Evolutionary conservation across 2,797 vertebrate genomes (phyloP).

Genomic region (Gobio occitaniae): DNA sequence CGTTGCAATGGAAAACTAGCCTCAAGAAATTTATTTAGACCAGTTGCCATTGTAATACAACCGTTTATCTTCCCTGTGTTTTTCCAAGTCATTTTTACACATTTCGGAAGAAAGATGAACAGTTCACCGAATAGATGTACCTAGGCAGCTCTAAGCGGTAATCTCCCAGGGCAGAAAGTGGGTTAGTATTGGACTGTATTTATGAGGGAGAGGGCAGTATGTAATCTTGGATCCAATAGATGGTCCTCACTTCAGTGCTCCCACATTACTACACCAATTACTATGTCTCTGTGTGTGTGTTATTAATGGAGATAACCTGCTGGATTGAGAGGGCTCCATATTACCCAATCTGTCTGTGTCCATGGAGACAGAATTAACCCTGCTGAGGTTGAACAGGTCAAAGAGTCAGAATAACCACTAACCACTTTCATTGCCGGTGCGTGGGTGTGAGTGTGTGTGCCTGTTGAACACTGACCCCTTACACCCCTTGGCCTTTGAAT

Average conservation of each 20-base stretch:
- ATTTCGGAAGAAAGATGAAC: constrained; percentile 66
- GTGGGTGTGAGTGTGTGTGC: constrained; percentile 24
- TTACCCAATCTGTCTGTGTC: constrained; percentile 77
- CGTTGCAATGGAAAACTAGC: constrained; percentile 18
- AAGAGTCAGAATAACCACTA: constrained; percentile 70
- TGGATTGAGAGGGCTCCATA: constrained; percentile 70
- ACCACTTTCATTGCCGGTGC: constrained; percentile 58
- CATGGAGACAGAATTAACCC: constrained; percentile 69
- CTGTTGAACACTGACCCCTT: constrained; percentile 45
- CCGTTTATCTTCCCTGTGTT: constrained; percentile 51
- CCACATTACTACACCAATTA: constrained; percentile 78
- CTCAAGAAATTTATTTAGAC: constrained; percentile 22
- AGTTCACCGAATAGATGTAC: constrained; percentile 62
- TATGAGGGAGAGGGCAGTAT: constrained; percentile 74
- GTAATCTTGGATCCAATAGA: constrained; percentile 77
- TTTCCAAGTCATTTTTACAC: constrained; percentile 63
- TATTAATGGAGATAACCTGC: constrained; percentile 83
- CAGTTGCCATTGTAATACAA: constrained; percentile 31
- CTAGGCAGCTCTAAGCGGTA: constrained; percentile 75
- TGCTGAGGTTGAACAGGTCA: constrained; percentile 62
- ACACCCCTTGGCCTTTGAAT: constrained; percentile 41
- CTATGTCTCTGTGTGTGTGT: constrained; percentile 66
- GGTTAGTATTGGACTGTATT: constrained; percentile 85
- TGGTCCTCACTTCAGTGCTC: constrained; percentile 72
- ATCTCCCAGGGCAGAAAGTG: constrained; percentile 72